phyloP scores from a whole-genome alignment of 2,113 vertebrate species.

The Lontra canadensis region DNA sequence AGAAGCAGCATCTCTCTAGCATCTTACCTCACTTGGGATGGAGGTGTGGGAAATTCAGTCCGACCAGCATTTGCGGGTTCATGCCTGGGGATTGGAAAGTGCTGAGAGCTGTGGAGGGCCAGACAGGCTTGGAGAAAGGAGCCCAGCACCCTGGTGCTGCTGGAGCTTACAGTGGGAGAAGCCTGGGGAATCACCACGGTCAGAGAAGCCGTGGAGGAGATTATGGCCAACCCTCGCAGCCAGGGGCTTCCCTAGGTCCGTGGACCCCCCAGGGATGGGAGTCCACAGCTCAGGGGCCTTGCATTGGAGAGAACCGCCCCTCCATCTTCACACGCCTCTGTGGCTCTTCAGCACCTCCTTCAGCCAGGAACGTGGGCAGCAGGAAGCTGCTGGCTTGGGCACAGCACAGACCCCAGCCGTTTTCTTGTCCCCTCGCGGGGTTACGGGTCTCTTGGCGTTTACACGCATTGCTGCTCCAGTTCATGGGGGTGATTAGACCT shows the following conservation, averaged over 20 bases:
- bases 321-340: neutral
- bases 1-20: neutral
- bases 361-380: fast-evolving
- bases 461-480: fast-evolving
- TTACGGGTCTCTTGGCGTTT: neutral
- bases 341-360: fast-evolving
- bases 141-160: fast-evolving
- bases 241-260: neutral
- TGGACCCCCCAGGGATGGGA: neutral
- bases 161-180: neutral
- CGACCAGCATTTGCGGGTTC: neutral
- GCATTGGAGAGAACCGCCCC: neutral
- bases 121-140: neutral
- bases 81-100: neutral
- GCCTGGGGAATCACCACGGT: neutral
- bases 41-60: neutral
- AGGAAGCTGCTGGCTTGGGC: fast-evolving
- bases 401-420: neutral
- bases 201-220: neutral
- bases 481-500: neutral
- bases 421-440: fast-evolving
- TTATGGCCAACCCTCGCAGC: fast-evolving
- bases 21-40: neutral
- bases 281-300: neutral
- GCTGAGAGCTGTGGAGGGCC: neutral